Evolutionary conservation across 1,140 invertebrate genomes (phyloP).

Genomic region (Phortica variegata): DNA sequence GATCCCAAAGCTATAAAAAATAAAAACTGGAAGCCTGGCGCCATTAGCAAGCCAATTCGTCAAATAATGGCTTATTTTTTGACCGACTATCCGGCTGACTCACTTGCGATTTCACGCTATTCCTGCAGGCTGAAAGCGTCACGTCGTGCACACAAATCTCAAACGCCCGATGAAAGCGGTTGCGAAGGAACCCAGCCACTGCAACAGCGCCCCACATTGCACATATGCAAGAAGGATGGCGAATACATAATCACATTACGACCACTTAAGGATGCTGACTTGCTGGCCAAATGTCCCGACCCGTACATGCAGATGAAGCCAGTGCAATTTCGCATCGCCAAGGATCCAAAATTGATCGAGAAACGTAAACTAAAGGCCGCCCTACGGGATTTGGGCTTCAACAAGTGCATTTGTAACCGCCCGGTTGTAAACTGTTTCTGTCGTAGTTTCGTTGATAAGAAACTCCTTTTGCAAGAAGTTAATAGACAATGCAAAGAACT

Average conservation of each 20-base stretch:
- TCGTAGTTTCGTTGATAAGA: constrained; percentile 31
- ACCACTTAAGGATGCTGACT: constrained; percentile 36
- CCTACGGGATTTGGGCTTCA: constrained; percentile 28
- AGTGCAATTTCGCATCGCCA: constrained; percentile 44
- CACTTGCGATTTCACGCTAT: constrained; percentile 25
- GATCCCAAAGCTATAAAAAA: constrained; percentile 1
- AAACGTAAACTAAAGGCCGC: constrained; percentile 17
- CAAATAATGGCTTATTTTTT: constrained; percentile 46
- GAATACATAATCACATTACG: constrained; percentile 45
- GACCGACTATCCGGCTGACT: constrained; percentile 34
- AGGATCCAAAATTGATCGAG: constrained; percentile 26
- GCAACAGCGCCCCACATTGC: constrained; percentile 44
- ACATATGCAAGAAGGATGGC: constrained; percentile 38
- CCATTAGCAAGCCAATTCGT: constrained; percentile 42
- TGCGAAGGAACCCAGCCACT: constrained; percentile 21
- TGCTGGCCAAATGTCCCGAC: constrained; percentile 30
- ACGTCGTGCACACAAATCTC: not conserved
- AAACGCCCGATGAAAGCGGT: not conserved
- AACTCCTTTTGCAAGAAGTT: constrained; percentile 23
- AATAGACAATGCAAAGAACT: constrained; percentile 11
- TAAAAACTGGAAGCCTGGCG: constrained; percentile 38
- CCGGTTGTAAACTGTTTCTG: constrained; percentile 38
- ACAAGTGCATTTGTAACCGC: constrained; percentile 30
- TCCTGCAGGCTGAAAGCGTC: constrained; percentile 2
- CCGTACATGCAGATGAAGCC: constrained; percentile 46